A percentile compares a stretch with the other conserved stretches of the same genome.
These are phyloP conservation scores for Limnephilus rhombicus DNA, from an alignment of 2,888 invertebrate genomes.

Conservation along the genomic window DNA sequence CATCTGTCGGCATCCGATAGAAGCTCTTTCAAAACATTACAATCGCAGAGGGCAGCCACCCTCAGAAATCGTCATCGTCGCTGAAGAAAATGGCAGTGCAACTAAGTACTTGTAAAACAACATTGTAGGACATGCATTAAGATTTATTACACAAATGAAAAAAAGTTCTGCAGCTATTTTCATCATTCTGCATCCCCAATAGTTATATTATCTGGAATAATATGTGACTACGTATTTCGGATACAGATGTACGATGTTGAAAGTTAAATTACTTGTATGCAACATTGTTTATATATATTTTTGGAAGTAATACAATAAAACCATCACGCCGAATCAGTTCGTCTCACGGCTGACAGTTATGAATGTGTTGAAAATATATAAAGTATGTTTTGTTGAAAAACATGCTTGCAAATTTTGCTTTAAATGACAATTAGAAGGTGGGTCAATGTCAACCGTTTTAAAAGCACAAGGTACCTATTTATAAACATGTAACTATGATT, in stretches of 20 bases:
- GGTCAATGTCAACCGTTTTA: background rate
- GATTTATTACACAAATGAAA: too few relatives aligned
- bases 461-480: too few relatives aligned
- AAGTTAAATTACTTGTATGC: background rate
- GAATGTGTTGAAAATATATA: background rate
- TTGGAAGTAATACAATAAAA: conserved; percentile 16
- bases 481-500: too few relatives aligned
- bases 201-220: background rate
- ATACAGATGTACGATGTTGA: background rate
- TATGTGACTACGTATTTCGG: background rate
- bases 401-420: background rate
- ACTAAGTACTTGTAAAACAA: too few relatives aligned
- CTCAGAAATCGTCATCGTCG: too few relatives aligned
- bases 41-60: too few relatives aligned
- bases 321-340: background rate
- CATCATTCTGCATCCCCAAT: background rate
- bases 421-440: conserved; percentile 18
- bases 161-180: too few relatives aligned
- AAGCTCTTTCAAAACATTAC: too few relatives aligned
- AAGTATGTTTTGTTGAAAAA: background rate
- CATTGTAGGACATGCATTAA: too few relatives aligned
- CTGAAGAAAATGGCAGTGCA: too few relatives aligned
- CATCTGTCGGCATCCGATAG: too few relatives aligned
- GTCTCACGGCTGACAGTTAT: conserved; percentile 31
- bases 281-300: conserved; percentile 10